Percentiles rank a stretch among this genome's conserved stretches.
Evolutionary conservation across 2,797 vertebrate species (phyloP).

Genomic region (Gouania willdenowi): DNA sequence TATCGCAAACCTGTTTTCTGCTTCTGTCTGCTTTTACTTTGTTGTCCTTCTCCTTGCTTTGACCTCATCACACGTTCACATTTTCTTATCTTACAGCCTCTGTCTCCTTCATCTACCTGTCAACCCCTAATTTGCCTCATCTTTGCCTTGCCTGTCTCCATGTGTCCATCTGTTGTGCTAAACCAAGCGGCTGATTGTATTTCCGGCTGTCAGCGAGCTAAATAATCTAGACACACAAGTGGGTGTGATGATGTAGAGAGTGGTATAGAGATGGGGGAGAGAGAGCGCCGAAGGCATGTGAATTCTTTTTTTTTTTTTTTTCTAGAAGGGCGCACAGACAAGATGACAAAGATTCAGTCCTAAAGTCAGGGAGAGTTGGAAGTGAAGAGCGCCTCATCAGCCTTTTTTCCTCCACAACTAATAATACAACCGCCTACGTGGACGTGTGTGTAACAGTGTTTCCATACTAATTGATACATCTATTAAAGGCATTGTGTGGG

Average conservation of each 20-base stretch:
- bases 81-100: constrained; percentile 10
- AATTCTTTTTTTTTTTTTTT: constrained; percentile 1
- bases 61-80: constrained; percentile 22
- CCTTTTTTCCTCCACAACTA: no score
- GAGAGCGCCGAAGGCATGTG: not conserved
- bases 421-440: constrained; percentile 3
- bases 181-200: constrained; percentile 46
- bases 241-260: constrained; percentile 7
- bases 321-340: constrained; percentile 7
- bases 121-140: constrained; percentile 8
- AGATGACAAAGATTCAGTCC: constrained; percentile 5
- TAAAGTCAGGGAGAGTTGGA: constrained; percentile 1
- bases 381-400: no score
- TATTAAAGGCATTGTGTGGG: constrained; percentile 1
- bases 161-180: constrained; percentile 57
- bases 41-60: constrained; percentile 18
- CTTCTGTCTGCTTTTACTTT: constrained; percentile 42
- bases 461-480: constrained; percentile 7
- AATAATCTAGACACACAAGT: constrained; percentile 22
- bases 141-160: constrained; percentile 20
- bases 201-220: constrained; percentile 30
- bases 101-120: constrained; percentile 10
- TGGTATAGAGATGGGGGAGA: not conserved
- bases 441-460: not conserved
- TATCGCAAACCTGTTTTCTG: constrained; percentile 44